Base-by-base conservation (phyloP, 2,888 invertebrate species). In the Galeopsomyia nigrocyanea region DNA sequence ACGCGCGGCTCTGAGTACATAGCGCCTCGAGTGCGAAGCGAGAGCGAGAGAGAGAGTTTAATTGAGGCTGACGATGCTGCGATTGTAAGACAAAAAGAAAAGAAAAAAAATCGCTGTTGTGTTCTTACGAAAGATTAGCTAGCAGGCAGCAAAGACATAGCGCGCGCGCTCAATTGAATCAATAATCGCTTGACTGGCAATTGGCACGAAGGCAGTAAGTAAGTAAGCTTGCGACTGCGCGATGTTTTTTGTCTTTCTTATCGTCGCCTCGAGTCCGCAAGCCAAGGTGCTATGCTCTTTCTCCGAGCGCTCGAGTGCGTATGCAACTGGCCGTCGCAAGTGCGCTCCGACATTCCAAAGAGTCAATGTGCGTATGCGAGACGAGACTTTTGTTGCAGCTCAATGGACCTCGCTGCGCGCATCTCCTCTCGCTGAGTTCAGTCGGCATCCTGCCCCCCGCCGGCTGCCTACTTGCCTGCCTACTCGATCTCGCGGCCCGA, bases 11-110 rank as follows among this genome's bases (percentile, higher is more conserved):
- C 13, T 1, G 39, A 3, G 7, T 9, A 7, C 1, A 10, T 68
- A 73, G 76, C 77, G 79, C 77, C 82, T 83, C 81, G 84, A 83
- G 84, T 82, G 85, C 84, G 84, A 85, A 49, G 61, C 60, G 22
- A 55, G 81, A 82, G 82, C 82, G 82, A 31, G 51, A 16, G 84
- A 83, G 83, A 83, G 80, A 84, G 85, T 85, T 86, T 86, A 86
- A 86, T 86, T 86, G 86, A 86, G 84, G 86, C 85, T 86, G 86
- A 86, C 86, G 86, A 86, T 39, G 39, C 39, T 39, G 39, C 13
- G 39, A 39, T 39, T 39, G 39, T 39, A 3, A 39, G 7, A 10
- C 39, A 39, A 10, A 3, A 39, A 39, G 26, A 26, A 3, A 39
- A 39, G 10, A 3, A 10, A 10, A 10, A 39, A 10, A 39, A 39